Percentiles rank a stretch among this genome's conserved stretches.
Evolutionary conservation across 1,140 invertebrate genomes (phyloP).

Genomic region (Anastrepha obliqua): DNA sequence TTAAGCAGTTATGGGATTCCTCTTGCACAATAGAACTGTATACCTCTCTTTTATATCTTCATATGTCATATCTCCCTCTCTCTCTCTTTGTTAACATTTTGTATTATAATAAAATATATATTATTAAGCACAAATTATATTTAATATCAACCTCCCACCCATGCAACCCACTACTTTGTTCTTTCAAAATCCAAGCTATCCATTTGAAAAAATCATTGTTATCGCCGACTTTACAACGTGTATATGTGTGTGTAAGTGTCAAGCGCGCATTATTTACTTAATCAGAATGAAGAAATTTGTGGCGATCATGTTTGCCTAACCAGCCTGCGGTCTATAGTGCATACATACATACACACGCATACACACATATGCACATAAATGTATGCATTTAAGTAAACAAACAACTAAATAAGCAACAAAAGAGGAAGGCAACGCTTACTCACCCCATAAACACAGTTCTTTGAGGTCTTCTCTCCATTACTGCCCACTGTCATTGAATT

Average conservation of each 20-base stretch:
- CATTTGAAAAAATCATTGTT: neutral
- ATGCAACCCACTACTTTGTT: too few relatives aligned
- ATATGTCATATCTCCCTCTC: too few relatives aligned
- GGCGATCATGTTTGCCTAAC: neutral
- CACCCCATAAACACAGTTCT: constrained; percentile 32
- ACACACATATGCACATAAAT: neutral
- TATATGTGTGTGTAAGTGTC: neutral
- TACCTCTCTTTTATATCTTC: too few relatives aligned
- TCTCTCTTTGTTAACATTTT: too few relatives aligned
- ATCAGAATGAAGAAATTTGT: neutral
- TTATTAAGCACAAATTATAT: too few relatives aligned
- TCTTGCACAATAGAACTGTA: too few relatives aligned
- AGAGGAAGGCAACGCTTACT: constrained; percentile 15
- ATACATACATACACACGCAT: neutral
- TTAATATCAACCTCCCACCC: too few relatives aligned
- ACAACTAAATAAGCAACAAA: constrained; percentile 1
- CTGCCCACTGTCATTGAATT: constrained; percentile 17
- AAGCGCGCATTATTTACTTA: neutral
- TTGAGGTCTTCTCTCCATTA: constrained; percentile 9
- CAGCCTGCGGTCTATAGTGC: neutral
- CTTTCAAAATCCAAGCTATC: neutral
- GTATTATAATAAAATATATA: too few relatives aligned
- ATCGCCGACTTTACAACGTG: neutral
- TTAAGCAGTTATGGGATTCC: too few relatives aligned
- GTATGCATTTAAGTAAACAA: constrained; percentile 25